Base-by-base conservation (phyloP, 2,113 vertebrate species). In the Globicephala melas region DNA sequence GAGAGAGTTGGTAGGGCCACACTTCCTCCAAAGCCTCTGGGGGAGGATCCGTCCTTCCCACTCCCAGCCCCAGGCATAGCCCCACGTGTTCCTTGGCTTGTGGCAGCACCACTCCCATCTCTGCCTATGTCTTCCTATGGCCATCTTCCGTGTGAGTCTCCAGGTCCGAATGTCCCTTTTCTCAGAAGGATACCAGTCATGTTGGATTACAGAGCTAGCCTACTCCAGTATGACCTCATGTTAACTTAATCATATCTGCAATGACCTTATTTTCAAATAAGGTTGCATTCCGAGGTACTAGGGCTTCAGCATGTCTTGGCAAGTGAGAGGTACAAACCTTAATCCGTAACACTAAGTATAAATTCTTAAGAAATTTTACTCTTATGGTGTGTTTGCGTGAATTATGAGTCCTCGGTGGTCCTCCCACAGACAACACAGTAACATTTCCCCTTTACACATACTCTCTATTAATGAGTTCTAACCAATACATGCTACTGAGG, bases 401-500 rank as follows among this genome's bases (percentile, higher is more conserved):
- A 13, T 65, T 60, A 23, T 7, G 38, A 77, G 82, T 31, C 81
- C 6, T 31, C 47, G 10, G 63, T 31, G 36, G 4, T 33, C 63
- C 10, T 65, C 15, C 73, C 44, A 47, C 8, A 33, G 33, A 58
- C 26, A 50, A 60, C 3, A 47, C 31, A 47, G 31, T 62, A 17
- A 53, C 23, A 17, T 14, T 53, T 41, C 13, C 60, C 20, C 15
- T n/a, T 26, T n/a, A 21, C 4, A 3, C 20, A 25, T 31, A 9
- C 38, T 82, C 41, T 90, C 90, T 28, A 0, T 36, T 15, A 47
- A 38, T 12, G 2, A 79, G 28, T 25, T 53, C 79, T n/a, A 53
- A 60, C 67, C n/a, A 50, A 50, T 50, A 36, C 2, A 0, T 3
- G 41, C 2, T n/a, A 15, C n/a, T 14, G 6, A 15, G 9, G 12